phyloP scores from a whole-genome alignment of 2,113 vertebrate species.

The Phasianus colchicus region DNA sequence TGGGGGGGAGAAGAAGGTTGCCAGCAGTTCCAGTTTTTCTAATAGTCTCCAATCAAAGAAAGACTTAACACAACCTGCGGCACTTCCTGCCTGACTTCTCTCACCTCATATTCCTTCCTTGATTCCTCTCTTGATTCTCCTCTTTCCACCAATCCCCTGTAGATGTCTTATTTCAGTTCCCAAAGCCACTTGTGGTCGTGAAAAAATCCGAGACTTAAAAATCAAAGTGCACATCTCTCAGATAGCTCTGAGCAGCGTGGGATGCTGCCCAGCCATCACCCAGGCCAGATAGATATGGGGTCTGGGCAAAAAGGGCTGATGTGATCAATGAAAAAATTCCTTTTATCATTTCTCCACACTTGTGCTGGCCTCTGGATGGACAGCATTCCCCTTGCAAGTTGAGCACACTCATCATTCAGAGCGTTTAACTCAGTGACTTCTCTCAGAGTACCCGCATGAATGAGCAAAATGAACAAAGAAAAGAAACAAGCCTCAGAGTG shows the following conservation, averaged over 20 bases:
- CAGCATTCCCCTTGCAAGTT: background rate
- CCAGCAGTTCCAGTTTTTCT: background rate
- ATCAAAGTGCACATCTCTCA: background rate
- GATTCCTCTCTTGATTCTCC: background rate
- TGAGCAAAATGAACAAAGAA: background rate
- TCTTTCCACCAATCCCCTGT: background rate
- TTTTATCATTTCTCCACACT: background rate
- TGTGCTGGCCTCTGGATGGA: background rate
- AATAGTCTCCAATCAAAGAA: background rate
- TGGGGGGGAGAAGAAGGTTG: accelerated
- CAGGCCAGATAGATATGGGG: background rate
- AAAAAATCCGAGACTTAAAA: background rate
- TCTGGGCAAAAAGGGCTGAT: background rate
- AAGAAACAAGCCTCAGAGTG: background rate
- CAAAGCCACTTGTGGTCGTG: background rate
- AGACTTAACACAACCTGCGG: accelerated
- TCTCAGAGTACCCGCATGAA: background rate
- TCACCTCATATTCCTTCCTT: background rate
- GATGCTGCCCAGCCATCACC: accelerated
- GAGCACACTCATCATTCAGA: background rate
- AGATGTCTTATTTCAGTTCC: background rate
- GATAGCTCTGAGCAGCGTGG: background rate
- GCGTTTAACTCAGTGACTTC: background rate
- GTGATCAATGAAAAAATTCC: background rate
- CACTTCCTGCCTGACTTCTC: background rate